Percentiles rank a stretch among this genome's conserved stretches.
Conservation (phyloP, 2,888 invertebrate genomes). For the Tubulanus polymorphus region DNA sequence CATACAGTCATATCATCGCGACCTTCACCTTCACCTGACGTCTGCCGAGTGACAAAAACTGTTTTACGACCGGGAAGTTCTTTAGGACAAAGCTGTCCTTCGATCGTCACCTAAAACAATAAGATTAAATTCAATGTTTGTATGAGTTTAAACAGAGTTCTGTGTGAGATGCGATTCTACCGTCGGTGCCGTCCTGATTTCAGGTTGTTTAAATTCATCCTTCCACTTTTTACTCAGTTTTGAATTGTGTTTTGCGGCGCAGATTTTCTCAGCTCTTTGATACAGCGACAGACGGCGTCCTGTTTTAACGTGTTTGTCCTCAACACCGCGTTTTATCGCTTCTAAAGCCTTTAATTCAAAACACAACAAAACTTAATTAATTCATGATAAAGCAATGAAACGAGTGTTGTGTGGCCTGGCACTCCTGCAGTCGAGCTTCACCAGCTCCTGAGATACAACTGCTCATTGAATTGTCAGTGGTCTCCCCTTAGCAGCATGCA, state of each 20-base stretch:
- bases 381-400: too few relatives aligned
- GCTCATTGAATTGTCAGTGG: too few relatives aligned
- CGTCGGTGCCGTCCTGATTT: constrained; percentile 42
- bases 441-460: too few relatives aligned
- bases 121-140: constrained; percentile 1
- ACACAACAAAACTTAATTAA: too few relatives aligned
- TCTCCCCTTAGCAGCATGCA: too few relatives aligned
- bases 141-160: not conserved
- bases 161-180: constrained; percentile 23
- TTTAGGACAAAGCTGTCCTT: constrained; percentile 38
- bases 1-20: constrained; percentile 52
- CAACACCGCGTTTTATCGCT: constrained; percentile 44
- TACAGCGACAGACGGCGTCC: constrained; percentile 53
- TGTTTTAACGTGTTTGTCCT: constrained; percentile 46
- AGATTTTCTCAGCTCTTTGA: constrained; percentile 50
- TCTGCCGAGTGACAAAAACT: constrained; percentile 41
- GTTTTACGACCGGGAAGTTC: constrained; percentile 40
- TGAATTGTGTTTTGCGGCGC: constrained; percentile 33
- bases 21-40: constrained; percentile 32
- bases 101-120: constrained; percentile 28
- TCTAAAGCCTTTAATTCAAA: constrained; percentile 43
- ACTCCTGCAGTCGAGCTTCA: too few relatives aligned
- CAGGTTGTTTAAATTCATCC: constrained; percentile 30
- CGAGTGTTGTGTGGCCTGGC: too few relatives aligned
- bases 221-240: constrained; percentile 32